phyloP scores from a whole-genome alignment of 2,113 vertebrate genomes.

The Acrocephalus arundinaceus region DNA sequence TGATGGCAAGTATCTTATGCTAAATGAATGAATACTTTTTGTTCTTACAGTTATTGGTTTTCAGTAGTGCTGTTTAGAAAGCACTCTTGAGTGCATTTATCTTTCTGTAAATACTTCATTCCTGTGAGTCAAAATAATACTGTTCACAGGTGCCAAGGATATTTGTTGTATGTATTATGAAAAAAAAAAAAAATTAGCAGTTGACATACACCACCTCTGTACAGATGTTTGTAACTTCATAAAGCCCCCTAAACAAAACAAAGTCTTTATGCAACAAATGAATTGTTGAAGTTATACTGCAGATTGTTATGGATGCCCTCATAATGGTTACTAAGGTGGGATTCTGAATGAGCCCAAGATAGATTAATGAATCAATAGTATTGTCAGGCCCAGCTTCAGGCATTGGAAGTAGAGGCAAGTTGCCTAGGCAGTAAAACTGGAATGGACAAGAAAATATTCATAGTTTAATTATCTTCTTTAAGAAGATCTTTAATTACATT shows the following conservation, averaged over 20 bases:
- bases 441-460: not conserved
- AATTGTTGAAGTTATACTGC: not conserved
- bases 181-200: not conserved
- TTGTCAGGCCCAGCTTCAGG: not conserved
- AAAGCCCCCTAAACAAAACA: not conserved
- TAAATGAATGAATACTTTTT: slow-evolving; percentile 20
- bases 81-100: not conserved
- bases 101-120: not conserved
- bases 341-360: not conserved
- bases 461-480: not conserved
- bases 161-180: not conserved
- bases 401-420: not conserved
- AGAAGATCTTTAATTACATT: not conserved
- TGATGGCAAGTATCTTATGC: not conserved
- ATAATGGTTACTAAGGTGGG: not conserved
- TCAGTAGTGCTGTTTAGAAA: slow-evolving; percentile 11
- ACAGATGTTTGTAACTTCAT: not conserved
- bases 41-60: not conserved
- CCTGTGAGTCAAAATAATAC: not conserved
- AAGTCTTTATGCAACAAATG: not conserved
- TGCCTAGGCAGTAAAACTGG: not conserved
- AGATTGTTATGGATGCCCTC: not conserved
- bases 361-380: not conserved
- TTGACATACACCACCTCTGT: not conserved
- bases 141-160: not conserved